Percentiles rank a stretch among this genome's conserved stretches.
phyloP scores from a whole-genome alignment of 2,113 vertebrate genomes.

The Peromyscus californicus region DNA sequence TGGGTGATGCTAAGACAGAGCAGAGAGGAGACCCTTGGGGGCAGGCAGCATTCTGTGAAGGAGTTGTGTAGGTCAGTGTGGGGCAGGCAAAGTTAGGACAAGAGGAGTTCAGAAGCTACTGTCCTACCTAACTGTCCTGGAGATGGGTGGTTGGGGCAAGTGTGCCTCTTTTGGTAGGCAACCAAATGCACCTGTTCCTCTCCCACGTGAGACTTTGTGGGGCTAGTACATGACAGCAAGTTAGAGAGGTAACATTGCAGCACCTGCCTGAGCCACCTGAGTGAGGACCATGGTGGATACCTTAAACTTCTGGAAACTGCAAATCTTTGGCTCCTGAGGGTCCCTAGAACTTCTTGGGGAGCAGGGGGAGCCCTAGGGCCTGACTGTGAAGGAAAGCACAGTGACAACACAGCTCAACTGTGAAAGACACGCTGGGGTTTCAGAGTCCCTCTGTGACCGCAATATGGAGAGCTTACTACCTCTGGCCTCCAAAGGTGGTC shows the following conservation, averaged over 20 bases:
- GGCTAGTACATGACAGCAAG: not conserved
- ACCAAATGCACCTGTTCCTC: not conserved
- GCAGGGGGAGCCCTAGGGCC: too few relatives aligned
- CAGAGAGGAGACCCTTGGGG: accelerated
- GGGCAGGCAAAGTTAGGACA: not conserved
- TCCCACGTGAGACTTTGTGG: not conserved
- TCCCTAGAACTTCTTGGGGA: accelerated
- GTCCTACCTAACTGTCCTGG: not conserved
- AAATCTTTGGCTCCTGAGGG: not conserved
- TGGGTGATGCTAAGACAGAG: not conserved
- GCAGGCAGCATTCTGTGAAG: not conserved
- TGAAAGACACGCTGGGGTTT: not conserved
- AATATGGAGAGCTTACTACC: too few relatives aligned
- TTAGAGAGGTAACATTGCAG: accelerated
- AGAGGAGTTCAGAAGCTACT: not conserved
- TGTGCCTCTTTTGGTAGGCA: too few relatives aligned
- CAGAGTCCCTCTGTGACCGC: not conserved
- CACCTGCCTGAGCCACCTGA: not conserved
- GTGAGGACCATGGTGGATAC: not conserved
- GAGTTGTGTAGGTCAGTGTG: too few relatives aligned
- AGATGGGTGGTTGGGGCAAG: not conserved
- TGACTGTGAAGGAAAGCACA: accelerated
- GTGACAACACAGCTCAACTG: not conserved
- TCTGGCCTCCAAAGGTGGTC: not conserved
- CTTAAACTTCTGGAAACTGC: not conserved